Percentiles rank a stretch among this genome's conserved stretches.
Evolutionary conservation across 2,888 invertebrate species (phyloP).

Genomic region (Lissocephala sabroskyi): DNA sequence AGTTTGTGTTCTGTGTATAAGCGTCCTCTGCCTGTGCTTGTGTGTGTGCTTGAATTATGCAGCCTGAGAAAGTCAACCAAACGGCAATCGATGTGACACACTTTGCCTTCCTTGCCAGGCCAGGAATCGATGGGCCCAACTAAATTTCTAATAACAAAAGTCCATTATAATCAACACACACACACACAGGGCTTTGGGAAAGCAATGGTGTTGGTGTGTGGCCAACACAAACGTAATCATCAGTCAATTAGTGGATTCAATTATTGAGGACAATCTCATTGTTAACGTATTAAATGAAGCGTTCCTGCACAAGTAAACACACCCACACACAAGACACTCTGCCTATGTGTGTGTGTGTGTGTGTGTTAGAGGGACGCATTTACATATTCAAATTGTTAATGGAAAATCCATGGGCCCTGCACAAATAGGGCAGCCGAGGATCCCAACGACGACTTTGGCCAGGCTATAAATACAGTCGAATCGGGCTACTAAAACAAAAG

Average conservation of each 20-base stretch:
- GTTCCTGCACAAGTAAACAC: constrained; percentile 60
- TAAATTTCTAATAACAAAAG: constrained; percentile 17
- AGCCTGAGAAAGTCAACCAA: constrained; percentile 52
- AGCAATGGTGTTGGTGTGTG: constrained; percentile 30
- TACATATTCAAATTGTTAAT: constrained; percentile 66
- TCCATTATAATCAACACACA: constrained; percentile 7
- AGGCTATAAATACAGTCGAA: neutral
- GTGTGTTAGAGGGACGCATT: constrained; percentile 38
- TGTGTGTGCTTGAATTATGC: constrained; percentile 39
- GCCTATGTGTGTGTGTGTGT: constrained; percentile 6
- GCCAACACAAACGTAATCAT: constrained; percentile 63
- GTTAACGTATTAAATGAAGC: constrained; percentile 65
- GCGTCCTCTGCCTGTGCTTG: constrained; percentile 1
- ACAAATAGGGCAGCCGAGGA: constrained; percentile 24
- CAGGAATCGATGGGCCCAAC: neutral
- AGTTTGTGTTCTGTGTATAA: constrained; percentile 11
- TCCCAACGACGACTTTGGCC: neutral
- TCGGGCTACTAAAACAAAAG: constrained; percentile 12
- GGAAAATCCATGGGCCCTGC: constrained; percentile 56
- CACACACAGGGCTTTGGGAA: constrained; percentile 9
- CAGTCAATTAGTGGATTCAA: constrained; percentile 68
- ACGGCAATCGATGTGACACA: neutral
- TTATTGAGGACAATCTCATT: constrained; percentile 64
- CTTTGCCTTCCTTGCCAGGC: too few relatives aligned
- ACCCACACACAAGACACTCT: constrained; percentile 10